Evolutionary conservation across 2,888 invertebrate genomes (phyloP).

Genomic region (Parascotia fuliginaria): DNA sequence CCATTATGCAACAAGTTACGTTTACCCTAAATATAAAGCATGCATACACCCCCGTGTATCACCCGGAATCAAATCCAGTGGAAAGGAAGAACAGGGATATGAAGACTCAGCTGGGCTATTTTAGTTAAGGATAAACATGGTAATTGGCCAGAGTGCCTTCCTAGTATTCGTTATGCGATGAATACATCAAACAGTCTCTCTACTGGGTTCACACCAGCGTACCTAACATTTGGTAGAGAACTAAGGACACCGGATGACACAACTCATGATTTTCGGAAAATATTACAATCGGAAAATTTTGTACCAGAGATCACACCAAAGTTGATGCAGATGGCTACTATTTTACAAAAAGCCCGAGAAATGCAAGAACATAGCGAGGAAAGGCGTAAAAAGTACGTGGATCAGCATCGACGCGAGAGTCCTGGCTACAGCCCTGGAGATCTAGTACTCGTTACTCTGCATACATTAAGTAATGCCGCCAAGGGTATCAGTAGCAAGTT

Average conservation of each 20-base stretch:
- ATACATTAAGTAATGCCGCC: slow-evolving; percentile 4
- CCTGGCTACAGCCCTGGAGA: slow-evolving; percentile 18
- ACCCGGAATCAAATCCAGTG: slow-evolving; percentile 42
- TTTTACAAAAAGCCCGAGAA: slow-evolving; percentile 11
- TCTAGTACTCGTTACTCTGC: background rate
- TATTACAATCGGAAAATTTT: background rate
- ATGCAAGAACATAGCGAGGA: slow-evolving; percentile 26
- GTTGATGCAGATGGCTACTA: slow-evolving; percentile 8
- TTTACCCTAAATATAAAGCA: slow-evolving; percentile 42
- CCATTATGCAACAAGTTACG: slow-evolving; percentile 50
- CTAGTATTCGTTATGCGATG: background rate
- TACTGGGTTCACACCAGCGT: background rate
- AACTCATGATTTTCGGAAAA: background rate
- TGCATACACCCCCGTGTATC: slow-evolving; percentile 45
- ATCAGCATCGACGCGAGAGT: slow-evolving; percentile 7
- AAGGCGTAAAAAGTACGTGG: slow-evolving; percentile 10
- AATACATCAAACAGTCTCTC: background rate
- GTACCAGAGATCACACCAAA: slow-evolving; percentile 11
- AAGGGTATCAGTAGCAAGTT: background rate
- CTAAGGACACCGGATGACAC: background rate
- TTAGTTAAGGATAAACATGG: slow-evolving; percentile 3
- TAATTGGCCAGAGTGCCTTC: background rate
- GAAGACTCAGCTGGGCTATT: slow-evolving; percentile 31
- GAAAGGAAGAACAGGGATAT: slow-evolving; percentile 30
- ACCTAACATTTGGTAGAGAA: slow-evolving; percentile 1